Evolutionary conservation across 2,113 vertebrate species (phyloP).

Genomic region (Erinaceus europaeus): DNA sequence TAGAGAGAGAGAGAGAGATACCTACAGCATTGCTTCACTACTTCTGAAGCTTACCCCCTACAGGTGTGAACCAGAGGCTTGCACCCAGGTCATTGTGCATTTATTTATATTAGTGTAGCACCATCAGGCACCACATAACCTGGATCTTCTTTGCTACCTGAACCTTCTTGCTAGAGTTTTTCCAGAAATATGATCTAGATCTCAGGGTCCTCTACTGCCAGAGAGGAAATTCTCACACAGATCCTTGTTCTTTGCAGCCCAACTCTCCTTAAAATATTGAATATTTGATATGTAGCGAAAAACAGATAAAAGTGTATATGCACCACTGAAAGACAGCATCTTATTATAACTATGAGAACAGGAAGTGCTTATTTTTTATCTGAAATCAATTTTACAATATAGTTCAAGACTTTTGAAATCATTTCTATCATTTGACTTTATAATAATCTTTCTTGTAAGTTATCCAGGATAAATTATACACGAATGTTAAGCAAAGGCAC

Average conservation of each 20-base stretch:
- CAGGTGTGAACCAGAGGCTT: no score
- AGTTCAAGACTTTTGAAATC: conserved; percentile 13
- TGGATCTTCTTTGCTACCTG: neutral
- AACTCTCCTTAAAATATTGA: neutral
- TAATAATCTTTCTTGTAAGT: conserved; percentile 31
- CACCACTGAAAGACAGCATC: neutral
- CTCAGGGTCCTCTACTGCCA: neutral
- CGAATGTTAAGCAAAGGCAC: neutral
- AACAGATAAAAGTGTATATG: neutral
- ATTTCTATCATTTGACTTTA: conserved; percentile 18
- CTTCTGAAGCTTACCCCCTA: no score
- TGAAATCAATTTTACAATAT: conserved; percentile 1
- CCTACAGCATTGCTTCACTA: no score
- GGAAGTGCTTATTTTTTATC: conserved; percentile 25
- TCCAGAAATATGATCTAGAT: neutral
- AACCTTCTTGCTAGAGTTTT: accelerated
- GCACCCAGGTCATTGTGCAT: no score
- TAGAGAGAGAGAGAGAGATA: no score
- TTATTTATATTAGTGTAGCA: no score
- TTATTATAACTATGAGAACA: neutral
- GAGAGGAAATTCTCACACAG: no score
- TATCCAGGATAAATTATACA: neutral
- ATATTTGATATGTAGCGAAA: neutral
- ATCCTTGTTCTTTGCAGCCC: no score
- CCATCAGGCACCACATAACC: accelerated